A percentile compares a stretch with the other conserved stretches of the same genome.
Conservation (phyloP, 2,797 vertebrate species). For the Cossypha niveicapilla region DNA sequence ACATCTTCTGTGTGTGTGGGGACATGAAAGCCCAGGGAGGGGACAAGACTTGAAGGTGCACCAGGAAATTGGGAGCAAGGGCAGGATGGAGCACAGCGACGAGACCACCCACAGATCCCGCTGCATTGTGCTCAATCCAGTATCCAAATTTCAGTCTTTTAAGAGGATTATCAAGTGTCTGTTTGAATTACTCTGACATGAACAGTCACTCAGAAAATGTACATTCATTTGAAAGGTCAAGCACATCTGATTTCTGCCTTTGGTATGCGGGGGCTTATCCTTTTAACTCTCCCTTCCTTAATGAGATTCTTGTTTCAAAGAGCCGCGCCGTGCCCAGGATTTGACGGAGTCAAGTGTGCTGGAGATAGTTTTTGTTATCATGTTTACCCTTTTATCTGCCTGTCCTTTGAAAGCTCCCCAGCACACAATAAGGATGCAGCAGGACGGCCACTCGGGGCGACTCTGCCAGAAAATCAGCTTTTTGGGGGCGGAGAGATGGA, state of each 20-base stretch:
- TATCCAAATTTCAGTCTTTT: slow-evolving; percentile 40
- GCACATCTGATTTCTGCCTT: slow-evolving; percentile 33
- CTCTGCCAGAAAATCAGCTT: slow-evolving; percentile 4
- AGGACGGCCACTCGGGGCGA: neutral
- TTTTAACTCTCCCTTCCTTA: slow-evolving; percentile 38
- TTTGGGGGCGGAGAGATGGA: slow-evolving; percentile 7
- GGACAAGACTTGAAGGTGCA: neutral
- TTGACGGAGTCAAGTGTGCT: neutral
- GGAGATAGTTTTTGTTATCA: neutral
- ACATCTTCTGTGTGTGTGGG: neutral
- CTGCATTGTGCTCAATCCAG: neutral
- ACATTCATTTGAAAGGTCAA: slow-evolving; percentile 71
- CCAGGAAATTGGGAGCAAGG: neutral
- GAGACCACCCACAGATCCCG: neutral
- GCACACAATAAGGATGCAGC: slow-evolving; percentile 1
- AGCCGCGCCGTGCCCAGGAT: neutral
- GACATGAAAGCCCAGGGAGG: slow-evolving; percentile 27
- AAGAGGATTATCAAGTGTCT: slow-evolving; percentile 64
- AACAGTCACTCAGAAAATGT: slow-evolving; percentile 54
- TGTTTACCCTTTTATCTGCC: slow-evolving; percentile 51
- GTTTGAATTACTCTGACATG: slow-evolving; percentile 59
- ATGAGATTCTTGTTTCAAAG: slow-evolving; percentile 61
- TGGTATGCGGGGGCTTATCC: slow-evolving; percentile 33
- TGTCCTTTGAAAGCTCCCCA: slow-evolving; percentile 20
- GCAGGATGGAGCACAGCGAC: accelerated